These are phyloP conservation scores for Ochotona princeps DNA, from an alignment of 2,113 vertebrate species.

Conservation along the genomic window DNA sequence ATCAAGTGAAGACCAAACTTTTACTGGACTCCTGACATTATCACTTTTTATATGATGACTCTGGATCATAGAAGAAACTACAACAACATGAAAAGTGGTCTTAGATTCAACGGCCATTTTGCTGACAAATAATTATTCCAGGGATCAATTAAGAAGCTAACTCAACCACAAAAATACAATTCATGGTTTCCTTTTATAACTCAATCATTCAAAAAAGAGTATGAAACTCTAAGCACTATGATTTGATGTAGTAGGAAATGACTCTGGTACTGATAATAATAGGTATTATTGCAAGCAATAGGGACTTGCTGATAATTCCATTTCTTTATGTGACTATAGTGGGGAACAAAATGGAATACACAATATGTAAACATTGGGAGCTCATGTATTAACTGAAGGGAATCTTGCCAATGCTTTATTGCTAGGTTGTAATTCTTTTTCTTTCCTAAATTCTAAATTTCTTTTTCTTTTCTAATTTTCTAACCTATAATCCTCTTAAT, in stretches of 20 bases:
- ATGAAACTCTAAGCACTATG: slow-evolving; percentile 43
- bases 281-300: slow-evolving; percentile 51
- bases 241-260: slow-evolving; percentile 73
- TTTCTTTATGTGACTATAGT: slow-evolving; percentile 34
- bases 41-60: not conserved
- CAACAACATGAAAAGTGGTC: not conserved
- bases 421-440: slow-evolving; percentile 50
- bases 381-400: slow-evolving; percentile 32
- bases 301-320: slow-evolving; percentile 58
- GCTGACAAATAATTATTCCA: slow-evolving; percentile 26
- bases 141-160: slow-evolving; percentile 58
- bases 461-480: slow-evolving; percentile 50
- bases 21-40: not conserved
- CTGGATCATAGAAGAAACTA: not conserved
- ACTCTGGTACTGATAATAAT: slow-evolving; percentile 68
- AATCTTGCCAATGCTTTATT: slow-evolving; percentile 33
- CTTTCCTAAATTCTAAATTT: slow-evolving; percentile 15
- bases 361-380: not conserved
- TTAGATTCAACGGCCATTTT: not conserved
- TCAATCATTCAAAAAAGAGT: slow-evolving; percentile 51
- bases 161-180: slow-evolving; percentile 60
- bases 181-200: slow-evolving; percentile 61
- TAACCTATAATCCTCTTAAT: not conserved
- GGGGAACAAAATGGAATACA: not conserved
- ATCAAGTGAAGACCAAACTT: not conserved